Percentiles rank a stretch among this genome's conserved stretches.
These are phyloP conservation scores for Spialia ferax DNA, from an alignment of 2,888 invertebrate genomes.

Conservation along the genomic window DNA sequence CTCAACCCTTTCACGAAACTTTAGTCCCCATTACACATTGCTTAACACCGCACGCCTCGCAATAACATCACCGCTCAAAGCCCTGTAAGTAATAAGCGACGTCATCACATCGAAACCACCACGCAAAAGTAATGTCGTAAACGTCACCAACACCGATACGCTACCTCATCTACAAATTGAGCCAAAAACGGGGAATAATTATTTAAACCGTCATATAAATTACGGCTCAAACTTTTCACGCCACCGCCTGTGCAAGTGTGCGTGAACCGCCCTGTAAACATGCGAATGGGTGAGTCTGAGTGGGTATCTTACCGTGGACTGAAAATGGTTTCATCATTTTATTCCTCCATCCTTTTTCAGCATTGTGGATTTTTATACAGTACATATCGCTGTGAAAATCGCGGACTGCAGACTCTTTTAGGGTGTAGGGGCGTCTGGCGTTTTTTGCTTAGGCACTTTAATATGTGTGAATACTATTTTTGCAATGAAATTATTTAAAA, in stretches of 20 bases:
- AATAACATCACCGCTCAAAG: slow-evolving; percentile 16
- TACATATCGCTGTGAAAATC: slow-evolving; percentile 46
- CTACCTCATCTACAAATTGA: slow-evolving; percentile 84
- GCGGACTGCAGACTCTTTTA: slow-evolving; percentile 33
- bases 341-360: slow-evolving; percentile 82
- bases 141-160: slow-evolving; percentile 71
- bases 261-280: slow-evolving; percentile 55
- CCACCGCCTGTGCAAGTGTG: slow-evolving; percentile 59
- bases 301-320: slow-evolving; percentile 71
- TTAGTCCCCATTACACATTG: not conserved
- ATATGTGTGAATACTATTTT: not conserved
- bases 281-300: slow-evolving; percentile 50
- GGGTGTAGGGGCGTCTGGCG: not conserved
- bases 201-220: slow-evolving; percentile 87
- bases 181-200: slow-evolving; percentile 85
- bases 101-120: slow-evolving; percentile 58
- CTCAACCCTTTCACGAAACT: not conserved
- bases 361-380: slow-evolving; percentile 71
- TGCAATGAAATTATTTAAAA: not conserved
- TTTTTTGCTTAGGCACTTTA: not conserved
- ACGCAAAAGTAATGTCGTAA: slow-evolving; percentile 66
- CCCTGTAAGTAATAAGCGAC: slow-evolving; percentile 42
- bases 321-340: slow-evolving; percentile 84
- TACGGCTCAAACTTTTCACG: slow-evolving; percentile 85
- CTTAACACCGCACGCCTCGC: not conserved